Conservation (phyloP, 1,140 invertebrate genomes). For the Matsumurasca onukii region DNA sequence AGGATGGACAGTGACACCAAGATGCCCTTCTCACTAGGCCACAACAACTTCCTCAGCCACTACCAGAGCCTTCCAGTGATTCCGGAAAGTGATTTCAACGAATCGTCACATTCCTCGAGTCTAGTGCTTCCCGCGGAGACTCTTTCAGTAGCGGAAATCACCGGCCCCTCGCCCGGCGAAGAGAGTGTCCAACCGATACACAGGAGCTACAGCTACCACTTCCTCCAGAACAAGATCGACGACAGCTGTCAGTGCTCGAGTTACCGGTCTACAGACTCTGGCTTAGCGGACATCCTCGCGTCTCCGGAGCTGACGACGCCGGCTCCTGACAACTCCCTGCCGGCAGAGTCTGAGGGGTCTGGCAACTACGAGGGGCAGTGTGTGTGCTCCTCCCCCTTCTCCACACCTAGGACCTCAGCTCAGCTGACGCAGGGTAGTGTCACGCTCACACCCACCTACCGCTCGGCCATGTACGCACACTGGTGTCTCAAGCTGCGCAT, state of each 20-base stretch:
- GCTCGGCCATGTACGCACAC: slow-evolving; percentile 83
- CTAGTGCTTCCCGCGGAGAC: slow-evolving; percentile 53
- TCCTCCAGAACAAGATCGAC: slow-evolving; percentile 16
- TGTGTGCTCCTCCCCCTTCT: slow-evolving; percentile 70
- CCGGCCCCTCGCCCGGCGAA: neutral
- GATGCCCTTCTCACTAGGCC: slow-evolving; percentile 21
- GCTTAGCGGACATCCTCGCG: slow-evolving; percentile 72
- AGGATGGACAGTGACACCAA: slow-evolving; percentile 25
- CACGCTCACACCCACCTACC: slow-evolving; percentile 51
- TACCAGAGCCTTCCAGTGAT: slow-evolving; percentile 24
- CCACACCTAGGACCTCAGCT: slow-evolving; percentile 62
- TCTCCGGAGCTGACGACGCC: slow-evolving; percentile 65
- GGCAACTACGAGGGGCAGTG: slow-evolving; percentile 67
- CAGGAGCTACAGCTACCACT: slow-evolving; percentile 31
- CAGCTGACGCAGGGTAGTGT: slow-evolving; percentile 49
- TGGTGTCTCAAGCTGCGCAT: slow-evolving; percentile 89
- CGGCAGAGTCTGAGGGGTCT: slow-evolving; percentile 49
- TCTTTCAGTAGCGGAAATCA: slow-evolving; percentile 49
- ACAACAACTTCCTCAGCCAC: slow-evolving; percentile 21
- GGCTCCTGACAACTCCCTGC: slow-evolving; percentile 38
- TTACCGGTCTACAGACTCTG: slow-evolving; percentile 71
- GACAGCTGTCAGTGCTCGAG: slow-evolving; percentile 41
- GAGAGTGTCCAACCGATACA: slow-evolving; percentile 8
- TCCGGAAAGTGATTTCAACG: neutral
- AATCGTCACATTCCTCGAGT: slow-evolving; percentile 53